A percentile compares a stretch with the other conserved stretches of the same genome.
Evolutionary conservation across 2,888 invertebrate species (phyloP).

Genomic region (Thysanoteuthis rhombus): DNA sequence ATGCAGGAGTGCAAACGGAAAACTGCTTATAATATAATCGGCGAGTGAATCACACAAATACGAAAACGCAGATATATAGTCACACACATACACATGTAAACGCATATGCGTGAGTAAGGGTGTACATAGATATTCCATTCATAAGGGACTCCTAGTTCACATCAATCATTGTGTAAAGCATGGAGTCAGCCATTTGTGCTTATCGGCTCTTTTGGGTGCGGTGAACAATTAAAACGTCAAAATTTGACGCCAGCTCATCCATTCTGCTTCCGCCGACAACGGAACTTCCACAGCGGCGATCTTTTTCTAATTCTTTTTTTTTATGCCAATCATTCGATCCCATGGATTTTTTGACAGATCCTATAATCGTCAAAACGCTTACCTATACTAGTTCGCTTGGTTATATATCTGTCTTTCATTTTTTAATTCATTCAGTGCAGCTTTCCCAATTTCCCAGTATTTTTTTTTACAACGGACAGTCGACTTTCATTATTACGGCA

Average conservation of each 20-base stretch:
- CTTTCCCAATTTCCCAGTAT: no score
- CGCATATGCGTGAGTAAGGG: neutral
- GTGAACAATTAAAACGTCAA: neutral
- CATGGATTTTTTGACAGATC: neutral
- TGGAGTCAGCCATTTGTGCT: neutral
- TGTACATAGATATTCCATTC: neutral
- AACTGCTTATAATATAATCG: neutral
- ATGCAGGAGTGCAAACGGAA: neutral
- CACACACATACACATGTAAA: no score
- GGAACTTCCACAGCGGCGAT: neutral
- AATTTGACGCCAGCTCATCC: conserved; percentile 12
- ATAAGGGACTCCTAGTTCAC: neutral
- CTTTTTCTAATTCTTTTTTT: neutral
- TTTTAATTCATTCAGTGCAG: no score
- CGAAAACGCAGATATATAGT: neutral
- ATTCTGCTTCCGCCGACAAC: neutral
- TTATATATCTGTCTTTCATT: no score
- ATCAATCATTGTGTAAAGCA: neutral
- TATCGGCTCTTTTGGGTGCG: neutral
- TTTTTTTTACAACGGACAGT: no score
- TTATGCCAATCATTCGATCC: neutral
- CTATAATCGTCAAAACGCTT: neutral
- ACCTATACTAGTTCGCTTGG: neutral
- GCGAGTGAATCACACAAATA: neutral
- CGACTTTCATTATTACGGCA: no score